Base-by-base conservation (phyloP, 1,140 invertebrate species). In the Formica exsecta region DNA sequence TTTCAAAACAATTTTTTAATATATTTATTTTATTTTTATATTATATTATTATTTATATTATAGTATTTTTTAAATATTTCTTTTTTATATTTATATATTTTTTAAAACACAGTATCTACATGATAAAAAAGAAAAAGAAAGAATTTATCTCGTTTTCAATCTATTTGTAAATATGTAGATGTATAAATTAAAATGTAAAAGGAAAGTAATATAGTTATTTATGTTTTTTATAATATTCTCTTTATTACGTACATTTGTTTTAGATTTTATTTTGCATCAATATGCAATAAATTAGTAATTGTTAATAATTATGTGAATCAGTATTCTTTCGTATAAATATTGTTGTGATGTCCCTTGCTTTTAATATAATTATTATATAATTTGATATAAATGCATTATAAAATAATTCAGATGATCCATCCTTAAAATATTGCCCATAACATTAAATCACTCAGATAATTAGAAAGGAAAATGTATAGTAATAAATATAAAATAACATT, bases 231-330 rank as follows among this genome's bases (percentile, higher is more conserved):
- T 79, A 80, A 83, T 83, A 83, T 73, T 73, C 25, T 89, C 25
- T 89, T 89, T 89, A 89, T 89, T 89, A 89, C 85, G 64, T 85
- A 86, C 59, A 81, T 71, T 54, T 32, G 51, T 66, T 80, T 71
- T 61, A 86, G 76, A 29, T 48, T 22, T 77, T 88, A 59, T 0
- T 84, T 89, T 38, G 57, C 54, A 83, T 74, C n/a, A 8, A n/a
- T 64, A 81, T 86, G 68, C 44, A 88, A 88, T 73, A 66, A 86
- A 89, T 89, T 89, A 89, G 62, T 89, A 48, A 75, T n/a, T 64
- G 75, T 89, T 89, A 89, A 87, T 89, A 89, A 89, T 66, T 81
- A 89, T 48, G 62, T 76, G 44, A 13, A 38, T 74, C 59, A 89
- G 61, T 68, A 81, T 86, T 73, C 19, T 81, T 75, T 41, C 25